These are phyloP conservation scores for Echinarachnius parma DNA, from an alignment of 53 echinoderm and acorn worm genomes.

Conservation along the genomic window DNA sequence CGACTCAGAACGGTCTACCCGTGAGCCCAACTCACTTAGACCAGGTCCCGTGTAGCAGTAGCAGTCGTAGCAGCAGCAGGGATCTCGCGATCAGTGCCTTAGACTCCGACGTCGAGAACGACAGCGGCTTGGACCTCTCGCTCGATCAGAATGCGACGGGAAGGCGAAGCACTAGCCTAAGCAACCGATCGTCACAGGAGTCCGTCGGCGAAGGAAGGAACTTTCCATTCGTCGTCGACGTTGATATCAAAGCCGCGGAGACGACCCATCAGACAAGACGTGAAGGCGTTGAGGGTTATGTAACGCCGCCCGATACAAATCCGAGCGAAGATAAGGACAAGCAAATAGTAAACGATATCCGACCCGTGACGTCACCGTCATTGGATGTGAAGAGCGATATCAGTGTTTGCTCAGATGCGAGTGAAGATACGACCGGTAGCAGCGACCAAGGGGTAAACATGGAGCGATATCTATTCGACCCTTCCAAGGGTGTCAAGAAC, in stretches of 20 bases:
- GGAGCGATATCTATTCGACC: constrained; percentile 37
- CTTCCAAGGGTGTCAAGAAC: constrained; percentile 38
- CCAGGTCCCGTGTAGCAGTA: no score
- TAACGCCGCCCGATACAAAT: not conserved
- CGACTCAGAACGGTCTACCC: no score
- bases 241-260: not conserved
- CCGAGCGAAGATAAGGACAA: constrained; percentile 5
- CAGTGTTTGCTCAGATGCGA: constrained; percentile 31
- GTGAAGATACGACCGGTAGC: constrained; percentile 28
- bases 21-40: no score
- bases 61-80: no score
- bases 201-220: constrained; percentile 5
- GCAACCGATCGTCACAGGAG: constrained; percentile 1
- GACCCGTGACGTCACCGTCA: constrained; percentile 20
- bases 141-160: constrained; percentile 19
- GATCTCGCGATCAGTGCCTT: no score
- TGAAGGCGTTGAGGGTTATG: not conserved
- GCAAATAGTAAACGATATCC: constrained; percentile 12
- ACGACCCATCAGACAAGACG: no score
- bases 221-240: not conserved
- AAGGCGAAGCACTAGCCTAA: constrained; percentile 13
- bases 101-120: constrained; percentile 35
- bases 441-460: constrained; percentile 44
- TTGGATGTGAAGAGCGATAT: constrained; percentile 26
- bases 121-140: constrained; percentile 34